phyloP scores from a whole-genome alignment of 2,113 vertebrate species.

The Chloebia gouldiae region DNA sequence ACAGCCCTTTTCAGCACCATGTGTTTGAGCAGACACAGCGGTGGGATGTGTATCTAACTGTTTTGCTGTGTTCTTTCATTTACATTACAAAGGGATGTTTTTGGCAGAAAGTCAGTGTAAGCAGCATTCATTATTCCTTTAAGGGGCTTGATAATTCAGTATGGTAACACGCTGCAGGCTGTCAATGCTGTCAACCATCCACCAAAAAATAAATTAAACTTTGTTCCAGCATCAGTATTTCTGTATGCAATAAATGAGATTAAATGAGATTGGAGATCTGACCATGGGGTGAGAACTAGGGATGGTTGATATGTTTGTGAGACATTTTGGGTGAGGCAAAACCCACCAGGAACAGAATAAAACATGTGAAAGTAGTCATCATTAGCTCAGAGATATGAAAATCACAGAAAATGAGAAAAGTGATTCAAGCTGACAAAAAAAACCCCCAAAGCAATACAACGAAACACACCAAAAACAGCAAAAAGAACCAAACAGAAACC shows the following conservation, averaged over 20 bases:
- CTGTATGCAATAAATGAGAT: not conserved
- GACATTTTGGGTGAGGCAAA: not conserved
- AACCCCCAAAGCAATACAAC: not conserved
- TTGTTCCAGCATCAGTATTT: not conserved
- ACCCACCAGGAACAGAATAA: not conserved
- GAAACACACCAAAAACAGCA: not conserved
- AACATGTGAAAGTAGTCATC: not conserved
- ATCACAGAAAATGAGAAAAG: not conserved
- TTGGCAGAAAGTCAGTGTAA: constrained; percentile 11
- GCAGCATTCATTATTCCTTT: constrained; percentile 28
- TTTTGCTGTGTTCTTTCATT: constrained; percentile 38
- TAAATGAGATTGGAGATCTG: not conserved
- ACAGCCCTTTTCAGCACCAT: not conserved
- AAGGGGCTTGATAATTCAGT: constrained; percentile 21
- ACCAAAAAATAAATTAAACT: not conserved
- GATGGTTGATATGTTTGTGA: not conserved
- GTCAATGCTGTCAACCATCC: not conserved
- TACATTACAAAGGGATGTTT: constrained; percentile 45
- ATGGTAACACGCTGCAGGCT: not conserved
- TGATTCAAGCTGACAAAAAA: not conserved
- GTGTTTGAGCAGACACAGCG: not conserved
- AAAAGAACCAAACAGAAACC: not conserved
- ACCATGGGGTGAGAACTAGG: not conserved
- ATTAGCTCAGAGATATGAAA: not conserved
- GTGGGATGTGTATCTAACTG: not conserved